A percentile compares a stretch with the other conserved stretches of the same genome.
Conservation (phyloP, 2,888 invertebrate species). For the Eupelmus urozonus region DNA sequence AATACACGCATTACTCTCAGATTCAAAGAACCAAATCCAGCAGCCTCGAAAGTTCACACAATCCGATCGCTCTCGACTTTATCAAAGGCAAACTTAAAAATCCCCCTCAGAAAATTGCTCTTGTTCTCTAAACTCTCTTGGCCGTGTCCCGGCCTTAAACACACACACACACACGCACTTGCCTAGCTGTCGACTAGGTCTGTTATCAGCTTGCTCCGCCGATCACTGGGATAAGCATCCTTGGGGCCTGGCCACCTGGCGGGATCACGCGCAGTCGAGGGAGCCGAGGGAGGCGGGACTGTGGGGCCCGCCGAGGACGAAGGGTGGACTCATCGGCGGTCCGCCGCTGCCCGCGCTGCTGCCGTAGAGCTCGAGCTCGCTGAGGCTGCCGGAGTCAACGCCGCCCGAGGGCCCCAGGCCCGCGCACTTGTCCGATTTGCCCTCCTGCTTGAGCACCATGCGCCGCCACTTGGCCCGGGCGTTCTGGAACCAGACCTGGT, state of each 20-base stretch:
- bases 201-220: too few relatives aligned
- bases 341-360: constrained; percentile 83
- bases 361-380: constrained; percentile 76
- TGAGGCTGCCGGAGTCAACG: constrained; percentile 80
- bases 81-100: too few relatives aligned
- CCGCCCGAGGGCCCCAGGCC: constrained; percentile 78
- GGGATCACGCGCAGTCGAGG: constrained; percentile 85
- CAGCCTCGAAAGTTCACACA: too few relatives aligned
- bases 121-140: too few relatives aligned
- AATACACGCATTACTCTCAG: too few relatives aligned
- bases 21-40: too few relatives aligned
- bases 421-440: constrained; percentile 86
- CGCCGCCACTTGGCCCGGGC: constrained; percentile 95
- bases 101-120: too few relatives aligned
- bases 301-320: constrained; percentile 83
- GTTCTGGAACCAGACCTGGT: constrained; percentile 98
- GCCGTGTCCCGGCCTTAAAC: too few relatives aligned
- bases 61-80: too few relatives aligned
- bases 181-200: too few relatives aligned
- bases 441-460: constrained; percentile 90
- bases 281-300: constrained; percentile 86
- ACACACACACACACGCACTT: too few relatives aligned
- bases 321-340: constrained; percentile 85
- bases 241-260: background rate
- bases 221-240: too few relatives aligned